Base-by-base conservation (phyloP, 1,140 invertebrate genomes). In the Drosophila guanche region DNA sequence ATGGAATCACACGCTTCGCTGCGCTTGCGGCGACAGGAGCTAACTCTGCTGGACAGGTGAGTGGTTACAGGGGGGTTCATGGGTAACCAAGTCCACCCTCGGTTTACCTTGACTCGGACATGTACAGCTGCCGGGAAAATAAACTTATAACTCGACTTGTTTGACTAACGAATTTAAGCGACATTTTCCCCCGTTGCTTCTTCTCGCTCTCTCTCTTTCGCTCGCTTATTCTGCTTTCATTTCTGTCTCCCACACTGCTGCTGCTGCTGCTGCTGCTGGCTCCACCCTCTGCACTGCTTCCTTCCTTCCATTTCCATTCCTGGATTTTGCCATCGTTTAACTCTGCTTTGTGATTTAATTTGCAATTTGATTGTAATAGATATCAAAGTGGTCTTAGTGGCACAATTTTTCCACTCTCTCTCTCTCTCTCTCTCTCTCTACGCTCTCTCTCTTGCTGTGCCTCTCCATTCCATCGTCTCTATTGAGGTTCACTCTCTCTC, bases 91-190 rank as follows among this genome's bases (percentile, higher is more conserved):
- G 12, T 51, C 50, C n/a, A 52, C 46, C 25, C 57, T 77, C 54
- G 73, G 79, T 70, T 78, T 70, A 67, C 79, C 79, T 83, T 70
- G 41, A 65, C 16, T 62, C 78, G 83, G 83, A 88, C 83, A 83
- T 86, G 78, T 83, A 75, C 81, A 78, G 78, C 72, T 86, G 83
- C 70, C 83, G 83, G 83, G 83, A 86, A 86, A 88, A 86, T 88
- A 74, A 86, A 86, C 83, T 86, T 86, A 86, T 88, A 86, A 83
- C 83, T 86, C 72, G 78, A 86, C 83, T 88, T 86, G 83, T 88
- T 86, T 88, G 83, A 86, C 81, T 86, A 86, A 86, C 81, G 83
- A 77, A 86, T 86, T 86, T 86, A 86, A 88, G 52, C 83, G 83
- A 76, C 86, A 88, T 86, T 88, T 66, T 65, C 76, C 58, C 65